These are phyloP conservation scores for Lingula anatina DNA, from an alignment of 2,888 invertebrate species.

Conservation along the genomic window DNA sequence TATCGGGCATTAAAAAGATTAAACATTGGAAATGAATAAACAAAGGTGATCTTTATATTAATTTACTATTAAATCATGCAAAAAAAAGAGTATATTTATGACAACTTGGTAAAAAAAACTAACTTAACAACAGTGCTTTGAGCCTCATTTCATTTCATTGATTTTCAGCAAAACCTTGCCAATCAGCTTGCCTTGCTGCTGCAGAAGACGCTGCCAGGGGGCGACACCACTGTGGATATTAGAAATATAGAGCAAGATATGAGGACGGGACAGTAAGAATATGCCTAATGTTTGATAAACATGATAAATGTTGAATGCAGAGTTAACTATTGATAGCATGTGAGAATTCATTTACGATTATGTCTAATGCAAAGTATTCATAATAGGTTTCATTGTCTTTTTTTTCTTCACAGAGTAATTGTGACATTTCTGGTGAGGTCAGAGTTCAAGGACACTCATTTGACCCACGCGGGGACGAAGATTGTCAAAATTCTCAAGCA, in stretches of 20 bases:
- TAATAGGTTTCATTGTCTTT: no score
- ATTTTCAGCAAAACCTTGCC: constrained; percentile 61
- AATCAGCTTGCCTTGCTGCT: constrained; percentile 76
- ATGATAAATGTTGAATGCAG: no score
- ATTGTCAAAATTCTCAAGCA: constrained; percentile 65
- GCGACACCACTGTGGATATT: constrained; percentile 56
- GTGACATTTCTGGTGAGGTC: no score
- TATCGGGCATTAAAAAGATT: no score
- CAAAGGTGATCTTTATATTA: background rate
- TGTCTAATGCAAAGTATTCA: no score
- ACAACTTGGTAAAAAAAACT: background rate
- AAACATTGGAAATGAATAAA: background rate
- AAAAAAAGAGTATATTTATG: background rate
- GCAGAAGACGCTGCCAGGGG: constrained; percentile 40
- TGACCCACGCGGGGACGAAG: constrained; percentile 56
- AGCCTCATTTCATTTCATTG: background rate
- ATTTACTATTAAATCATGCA: no score
- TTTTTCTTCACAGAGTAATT: no score
- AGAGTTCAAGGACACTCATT: no score
- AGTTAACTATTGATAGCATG: no score
- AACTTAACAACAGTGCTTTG: background rate
- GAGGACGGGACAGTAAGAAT: constrained; percentile 37
- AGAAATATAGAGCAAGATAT: constrained; percentile 57
- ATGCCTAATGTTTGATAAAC: no score
- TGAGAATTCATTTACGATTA: no score